phyloP scores from a whole-genome alignment of 2,888 invertebrate genomes.

The Scaptomyza tumidula region DNA sequence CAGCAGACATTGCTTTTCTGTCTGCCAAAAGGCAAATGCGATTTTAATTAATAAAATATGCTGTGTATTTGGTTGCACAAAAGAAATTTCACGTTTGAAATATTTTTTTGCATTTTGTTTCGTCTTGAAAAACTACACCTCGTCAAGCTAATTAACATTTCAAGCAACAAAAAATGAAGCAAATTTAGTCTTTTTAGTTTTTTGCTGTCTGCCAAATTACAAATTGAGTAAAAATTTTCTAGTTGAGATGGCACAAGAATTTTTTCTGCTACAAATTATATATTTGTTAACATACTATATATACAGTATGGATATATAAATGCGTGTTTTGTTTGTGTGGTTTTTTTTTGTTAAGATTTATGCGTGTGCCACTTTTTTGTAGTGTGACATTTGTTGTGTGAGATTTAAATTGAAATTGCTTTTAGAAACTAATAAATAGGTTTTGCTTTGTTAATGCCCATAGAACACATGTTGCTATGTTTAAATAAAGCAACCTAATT shows the following conservation, averaged over 20 bases:
- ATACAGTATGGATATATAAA: conserved; percentile 8
- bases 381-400: conserved; percentile 52
- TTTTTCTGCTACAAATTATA: conserved; percentile 40
- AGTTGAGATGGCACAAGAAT: conserved; percentile 69
- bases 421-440: conserved; percentile 65
- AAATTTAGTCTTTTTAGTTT: background rate
- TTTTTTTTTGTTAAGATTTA: conserved; percentile 61
- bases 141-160: conserved; percentile 67
- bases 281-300: conserved; percentile 9
- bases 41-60: conserved; percentile 79
- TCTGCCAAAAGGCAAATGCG: conserved; percentile 72
- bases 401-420: conserved; percentile 55
- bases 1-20: conserved; percentile 12
- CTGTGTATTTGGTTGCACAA: conserved; percentile 73
- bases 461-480: conserved; percentile 30
- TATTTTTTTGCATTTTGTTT: conserved; percentile 5
- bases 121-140: conserved; percentile 32
- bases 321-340: conserved; percentile 21
- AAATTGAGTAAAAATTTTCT: conserved; percentile 65
- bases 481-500: conserved; percentile 3
- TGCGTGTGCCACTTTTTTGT: conserved; percentile 76
- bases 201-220: conserved; percentile 37
- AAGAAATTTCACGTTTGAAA: conserved; percentile 64
- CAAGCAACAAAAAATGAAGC: conserved; percentile 17
- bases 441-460: conserved; percentile 18